These are phyloP conservation scores for Carlito syrichta DNA, from an alignment of 2,113 vertebrate genomes.

Conservation along the genomic window DNA sequence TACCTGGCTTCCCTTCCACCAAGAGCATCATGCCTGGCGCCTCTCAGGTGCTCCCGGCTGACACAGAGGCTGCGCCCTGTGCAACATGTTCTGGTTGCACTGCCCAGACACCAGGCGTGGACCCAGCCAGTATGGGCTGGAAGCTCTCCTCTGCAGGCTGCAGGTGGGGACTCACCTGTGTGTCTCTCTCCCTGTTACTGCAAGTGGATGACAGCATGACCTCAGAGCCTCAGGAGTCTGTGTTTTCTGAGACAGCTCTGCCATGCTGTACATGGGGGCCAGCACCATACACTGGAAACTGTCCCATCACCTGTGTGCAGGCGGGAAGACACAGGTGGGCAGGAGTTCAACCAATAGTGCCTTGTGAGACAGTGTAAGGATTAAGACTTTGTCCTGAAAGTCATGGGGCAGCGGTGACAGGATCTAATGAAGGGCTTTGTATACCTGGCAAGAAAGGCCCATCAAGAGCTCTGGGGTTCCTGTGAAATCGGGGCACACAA, in stretches of 20 bases:
- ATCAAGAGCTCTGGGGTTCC: neutral
- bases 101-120: neutral
- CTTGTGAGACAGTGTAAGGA: neutral
- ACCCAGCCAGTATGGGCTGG: neutral
- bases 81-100: too few relatives aligned
- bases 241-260: neutral
- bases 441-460: neutral
- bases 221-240: neutral
- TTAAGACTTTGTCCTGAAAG: neutral
- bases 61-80: neutral
- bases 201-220: neutral
- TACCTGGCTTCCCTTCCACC: neutral
- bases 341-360: neutral
- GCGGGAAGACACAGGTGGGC: neutral
- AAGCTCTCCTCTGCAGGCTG: neutral
- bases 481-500: fast-evolving
- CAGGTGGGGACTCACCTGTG: neutral
- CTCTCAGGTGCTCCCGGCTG: neutral
- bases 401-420: neutral
- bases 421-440: neutral
- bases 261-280: fast-evolving
- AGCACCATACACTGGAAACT: neutral
- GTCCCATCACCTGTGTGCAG: neutral
- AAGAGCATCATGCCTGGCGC: neutral
- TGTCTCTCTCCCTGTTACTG: neutral